Evolutionary conservation across 2,797 vertebrate species (phyloP), one percentile per base, ranked within the genome.

Genomic region (Gallinago solitaria): DNA sequence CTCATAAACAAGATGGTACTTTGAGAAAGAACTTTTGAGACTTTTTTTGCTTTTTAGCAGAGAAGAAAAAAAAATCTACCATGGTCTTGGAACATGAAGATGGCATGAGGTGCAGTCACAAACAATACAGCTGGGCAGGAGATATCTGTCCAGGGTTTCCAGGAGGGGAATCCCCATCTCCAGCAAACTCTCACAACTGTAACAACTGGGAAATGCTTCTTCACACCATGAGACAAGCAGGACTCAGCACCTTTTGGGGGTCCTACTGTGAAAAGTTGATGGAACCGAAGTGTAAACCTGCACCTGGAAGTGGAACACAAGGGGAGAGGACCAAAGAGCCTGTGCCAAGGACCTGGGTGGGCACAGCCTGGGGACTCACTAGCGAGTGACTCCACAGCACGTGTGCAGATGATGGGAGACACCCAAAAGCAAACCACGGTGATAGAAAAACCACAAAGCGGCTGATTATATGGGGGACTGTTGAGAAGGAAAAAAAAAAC

Each of bases 381-480:
- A 73, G 13, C 4, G 3, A 1, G 12, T 19, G 50, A 28, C 28
- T 25, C 19, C 24, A 2, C 9, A 50, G 68, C 30, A n/a, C 1
- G 1, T 9, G 14, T 37, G 25, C 27, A 35, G 37, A 17, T 35
- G 56, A 7, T 30, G 45, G 43, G 56, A 75, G 19, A 48, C 48
- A 51, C 13, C 33, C 24, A 27, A 33, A 61, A 70, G 14, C 1
- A 53, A 65, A 39, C 6, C 24, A 15, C 21, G 7, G 43, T 1
- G 13, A 35, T 0, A 21, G 11, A 23, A 24, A 35, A 5, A 13
- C 0, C 16, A 39, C 12, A 3, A 19, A 63, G 4, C 0, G 25
- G 15, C 11, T 54, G 43, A 15, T 77, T 45, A 28, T 4, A 13
- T 7, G 13, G 14, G 47, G 6, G 5, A 32, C 4, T 25, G 20